Conservation (phyloP, 2,797 vertebrate genomes). For the Enteromius afrohamiltoni region DNA sequence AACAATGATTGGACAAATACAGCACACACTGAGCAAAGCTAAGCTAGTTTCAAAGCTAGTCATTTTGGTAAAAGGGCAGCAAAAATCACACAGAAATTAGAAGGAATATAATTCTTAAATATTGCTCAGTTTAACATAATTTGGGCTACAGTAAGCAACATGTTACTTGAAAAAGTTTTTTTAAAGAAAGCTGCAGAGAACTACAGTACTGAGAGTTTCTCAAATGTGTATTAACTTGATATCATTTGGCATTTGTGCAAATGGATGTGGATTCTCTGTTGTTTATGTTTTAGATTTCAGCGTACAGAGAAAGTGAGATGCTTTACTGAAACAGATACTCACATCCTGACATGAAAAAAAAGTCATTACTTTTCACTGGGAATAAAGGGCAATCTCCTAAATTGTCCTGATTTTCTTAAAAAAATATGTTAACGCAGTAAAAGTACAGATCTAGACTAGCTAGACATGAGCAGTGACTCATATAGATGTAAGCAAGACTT, state of each 20-base stretch:
- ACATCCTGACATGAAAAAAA: constrained; percentile 4
- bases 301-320: neutral
- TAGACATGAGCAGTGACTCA: neutral
- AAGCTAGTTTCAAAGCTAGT: too few species aligned
- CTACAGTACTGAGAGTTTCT: neutral
- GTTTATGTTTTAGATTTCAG: neutral
- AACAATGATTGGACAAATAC: too few species aligned
- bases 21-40: neutral
- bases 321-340: constrained; percentile 15
- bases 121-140: neutral
- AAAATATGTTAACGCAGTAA: neutral
- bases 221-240: neutral
- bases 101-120: neutral
- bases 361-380: neutral
- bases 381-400: neutral
- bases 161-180: neutral
- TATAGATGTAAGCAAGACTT: neutral
- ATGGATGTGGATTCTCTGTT: neutral
- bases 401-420: neutral
- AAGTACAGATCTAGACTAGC: neutral
- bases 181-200: neutral
- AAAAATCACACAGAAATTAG: neutral
- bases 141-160: neutral
- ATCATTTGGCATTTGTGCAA: constrained; percentile 22
- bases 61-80: neutral